Base-by-base conservation (phyloP, 1,140 invertebrate genomes). In the Trachelipus rathkii region DNA sequence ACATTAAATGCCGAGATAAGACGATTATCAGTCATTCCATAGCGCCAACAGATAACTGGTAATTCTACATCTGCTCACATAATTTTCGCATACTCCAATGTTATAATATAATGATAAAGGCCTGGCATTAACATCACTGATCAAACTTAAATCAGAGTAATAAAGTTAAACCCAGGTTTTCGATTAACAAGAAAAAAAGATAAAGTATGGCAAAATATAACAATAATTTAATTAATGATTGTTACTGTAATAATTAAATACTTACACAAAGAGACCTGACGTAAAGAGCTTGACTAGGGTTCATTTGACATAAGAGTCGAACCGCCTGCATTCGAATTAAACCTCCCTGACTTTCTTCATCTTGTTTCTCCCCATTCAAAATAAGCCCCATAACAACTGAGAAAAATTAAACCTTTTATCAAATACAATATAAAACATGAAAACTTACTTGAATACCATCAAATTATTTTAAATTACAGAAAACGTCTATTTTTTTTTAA, bases 121-220 rank as follows among this genome's bases (percentile, higher is more conserved):
- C 92, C 93, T 44, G 96, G 95, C 90, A 98, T 92, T 73, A 92
- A n/a, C 88, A 81, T n/a, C 94, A 94, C 75, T 94, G 86, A 83
- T 96, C 93, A 1, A 80, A 76, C 79, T 80, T 71, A 95, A 86
- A 88, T 50, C 69, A 71, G 43, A 78, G 24, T 67, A 19, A 33
- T 33, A 33, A 33, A 33, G 33, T 33, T 3, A 1, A 33, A 33
- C 1, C 1, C 33, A 33, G 6, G 6, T 33, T 33, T 33, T 6
- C 0, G 46, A 78, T 74, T 50, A 4, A 50, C 1, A 19, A 73
- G 15, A 19, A 46, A 5, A 21, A 9, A n/a, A 19, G 0, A 19
- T 73, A 4, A 73, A n/a, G 45, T 11, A 46, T n/a, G 44, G 9
- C 13, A 72, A 46, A 0, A 43, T 23, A 19, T 7, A 71, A 71